A percentile compares a stretch with the other conserved stretches of the same genome.
These are phyloP conservation scores for Lacerta bilineata DNA, from an alignment of 2,797 vertebrate species.

Conservation along the genomic window DNA sequence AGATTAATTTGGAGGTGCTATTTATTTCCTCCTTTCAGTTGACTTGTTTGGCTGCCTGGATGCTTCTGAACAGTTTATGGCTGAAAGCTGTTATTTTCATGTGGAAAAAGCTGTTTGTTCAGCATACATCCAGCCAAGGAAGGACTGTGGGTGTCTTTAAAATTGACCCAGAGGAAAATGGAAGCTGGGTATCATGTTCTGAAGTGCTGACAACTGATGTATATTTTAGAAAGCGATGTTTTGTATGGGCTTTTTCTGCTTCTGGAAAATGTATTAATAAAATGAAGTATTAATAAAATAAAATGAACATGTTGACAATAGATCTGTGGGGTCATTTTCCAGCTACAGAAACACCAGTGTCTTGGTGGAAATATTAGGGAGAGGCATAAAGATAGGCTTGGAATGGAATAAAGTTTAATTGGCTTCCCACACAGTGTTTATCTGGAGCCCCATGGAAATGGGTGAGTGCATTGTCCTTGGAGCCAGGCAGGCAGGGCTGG, in stretches of 20 bases:
- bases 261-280: not conserved
- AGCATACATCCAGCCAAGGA: not conserved
- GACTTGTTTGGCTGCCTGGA: not conserved
- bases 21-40: not conserved
- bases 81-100: slow-evolving; percentile 10
- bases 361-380: not conserved
- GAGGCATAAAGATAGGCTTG: not conserved
- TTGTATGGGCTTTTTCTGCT: not conserved
- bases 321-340: not conserved
- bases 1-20: not conserved
- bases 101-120: not conserved
- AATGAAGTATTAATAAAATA: not conserved
- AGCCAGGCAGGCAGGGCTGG: not conserved
- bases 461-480: not conserved
- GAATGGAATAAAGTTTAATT: not conserved
- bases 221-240: not conserved
- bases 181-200: not conserved
- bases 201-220: not conserved
- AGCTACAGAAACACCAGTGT: not conserved
- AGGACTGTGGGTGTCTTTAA: not conserved
- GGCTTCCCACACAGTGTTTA: not conserved
- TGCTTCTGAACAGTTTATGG: not conserved
- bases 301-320: too few species aligned
- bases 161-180: not conserved
- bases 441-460: not conserved